These are phyloP conservation scores for Taenioides sp. DNA, from an alignment of 2,797 vertebrate species.

Conservation along the genomic window DNA sequence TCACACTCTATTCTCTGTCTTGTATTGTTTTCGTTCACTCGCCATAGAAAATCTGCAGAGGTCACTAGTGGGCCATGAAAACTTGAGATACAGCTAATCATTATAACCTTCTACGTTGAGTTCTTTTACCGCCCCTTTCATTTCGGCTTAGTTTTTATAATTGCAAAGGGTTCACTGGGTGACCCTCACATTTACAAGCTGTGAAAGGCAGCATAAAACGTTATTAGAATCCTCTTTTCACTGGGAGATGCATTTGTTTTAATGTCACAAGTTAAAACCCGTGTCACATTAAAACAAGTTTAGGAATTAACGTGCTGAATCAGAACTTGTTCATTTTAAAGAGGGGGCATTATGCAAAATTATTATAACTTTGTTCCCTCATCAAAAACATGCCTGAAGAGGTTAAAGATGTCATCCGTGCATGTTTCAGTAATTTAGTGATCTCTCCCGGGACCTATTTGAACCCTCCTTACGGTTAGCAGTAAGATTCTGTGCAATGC, in stretches of 20 bases:
- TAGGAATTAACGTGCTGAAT: slow-evolving; percentile 11
- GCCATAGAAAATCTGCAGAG: not conserved
- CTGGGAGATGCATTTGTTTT: slow-evolving; percentile 34
- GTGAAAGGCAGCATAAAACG: not conserved
- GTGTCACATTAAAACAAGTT: slow-evolving; percentile 35
- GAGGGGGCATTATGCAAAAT: too few species aligned
- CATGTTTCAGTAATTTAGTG: too few species aligned
- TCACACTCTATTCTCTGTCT: not conserved
- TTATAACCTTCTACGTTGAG: not conserved
- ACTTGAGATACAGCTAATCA: too few species aligned
- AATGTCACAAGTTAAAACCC: slow-evolving; percentile 26
- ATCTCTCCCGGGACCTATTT: too few species aligned
- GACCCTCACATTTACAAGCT: not conserved
- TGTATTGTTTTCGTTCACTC: not conserved
- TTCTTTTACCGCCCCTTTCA: not conserved
- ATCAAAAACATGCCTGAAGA: too few species aligned
- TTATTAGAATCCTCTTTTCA: slow-evolving; percentile 1
- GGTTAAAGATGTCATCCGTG: too few species aligned
- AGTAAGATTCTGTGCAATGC: too few species aligned
- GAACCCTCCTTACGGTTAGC: too few species aligned
- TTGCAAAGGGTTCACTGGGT: not conserved
- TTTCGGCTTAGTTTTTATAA: not conserved
- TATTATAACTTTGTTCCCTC: too few species aligned
- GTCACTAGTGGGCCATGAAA: too few species aligned
- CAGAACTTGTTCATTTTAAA: too few species aligned